Conservation (phyloP, 92 coral and sea anemone genomes). For the Pocillopora meandrina region DNA sequence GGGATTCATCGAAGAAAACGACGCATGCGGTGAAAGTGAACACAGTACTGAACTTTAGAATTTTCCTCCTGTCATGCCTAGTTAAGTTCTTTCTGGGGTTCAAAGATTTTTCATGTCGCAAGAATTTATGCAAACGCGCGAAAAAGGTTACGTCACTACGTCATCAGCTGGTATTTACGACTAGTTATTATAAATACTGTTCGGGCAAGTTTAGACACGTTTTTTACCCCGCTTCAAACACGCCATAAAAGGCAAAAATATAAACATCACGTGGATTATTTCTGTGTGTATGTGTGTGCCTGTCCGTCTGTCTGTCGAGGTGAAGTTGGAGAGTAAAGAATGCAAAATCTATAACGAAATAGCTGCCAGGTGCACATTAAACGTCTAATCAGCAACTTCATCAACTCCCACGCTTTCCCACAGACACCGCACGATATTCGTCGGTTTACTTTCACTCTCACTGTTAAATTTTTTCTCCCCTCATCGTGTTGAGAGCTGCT, state of each 20-base stretch:
- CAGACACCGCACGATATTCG: not conserved
- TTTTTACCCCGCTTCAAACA: not conserved
- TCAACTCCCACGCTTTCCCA: not conserved
- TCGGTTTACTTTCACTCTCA: not conserved
- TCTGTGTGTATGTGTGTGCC: too few relatives aligned
- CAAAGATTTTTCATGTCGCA: not conserved
- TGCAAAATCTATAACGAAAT: too few relatives aligned
- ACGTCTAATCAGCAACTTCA: not conserved
- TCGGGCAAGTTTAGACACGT: constrained; percentile 34
- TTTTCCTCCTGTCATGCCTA: not conserved
- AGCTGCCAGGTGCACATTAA: too few relatives aligned
- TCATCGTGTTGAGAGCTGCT: too few relatives aligned
- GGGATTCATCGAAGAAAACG: constrained; percentile 3
- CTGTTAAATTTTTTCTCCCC: not conserved
- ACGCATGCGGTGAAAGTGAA: not conserved
- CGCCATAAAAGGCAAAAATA: not conserved
- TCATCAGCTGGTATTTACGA: constrained; percentile 26
- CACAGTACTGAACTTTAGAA: not conserved
- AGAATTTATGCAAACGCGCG: constrained; percentile 26
- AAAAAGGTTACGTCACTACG: constrained; percentile 39
- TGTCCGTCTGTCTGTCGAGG: too few relatives aligned
- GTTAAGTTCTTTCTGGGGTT: not conserved
- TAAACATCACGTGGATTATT: too few relatives aligned
- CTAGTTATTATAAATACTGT: not conserved
- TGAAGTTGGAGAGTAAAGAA: too few relatives aligned